These are phyloP conservation scores for Tamandua tetradactyla DNA, from an alignment of 2,797 vertebrate species.

Conservation along the genomic window DNA sequence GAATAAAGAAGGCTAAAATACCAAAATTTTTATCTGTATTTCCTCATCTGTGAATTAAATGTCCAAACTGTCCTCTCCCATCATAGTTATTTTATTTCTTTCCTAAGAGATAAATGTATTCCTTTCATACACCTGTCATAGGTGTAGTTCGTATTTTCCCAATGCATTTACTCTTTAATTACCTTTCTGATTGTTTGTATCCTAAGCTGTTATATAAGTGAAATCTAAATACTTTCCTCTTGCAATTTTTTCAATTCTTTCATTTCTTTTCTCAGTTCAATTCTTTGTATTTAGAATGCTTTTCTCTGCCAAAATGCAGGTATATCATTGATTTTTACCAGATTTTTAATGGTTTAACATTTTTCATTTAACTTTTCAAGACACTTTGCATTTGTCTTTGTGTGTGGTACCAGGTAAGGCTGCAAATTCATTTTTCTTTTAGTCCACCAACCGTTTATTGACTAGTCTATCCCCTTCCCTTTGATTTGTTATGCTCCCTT, in stretches of 20 bases:
- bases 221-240: conserved; percentile 22
- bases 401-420: no score
- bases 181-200: not conserved
- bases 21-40: no score
- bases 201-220: not conserved
- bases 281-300: not conserved
- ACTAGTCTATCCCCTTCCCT: no score
- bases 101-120: not conserved
- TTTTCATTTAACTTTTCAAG: conserved; percentile 8
- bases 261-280: no score
- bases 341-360: not conserved
- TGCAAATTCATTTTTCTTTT: no score
- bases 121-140: not conserved
- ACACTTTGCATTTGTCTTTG: conserved; percentile 20
- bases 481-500: no score
- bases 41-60: no score
- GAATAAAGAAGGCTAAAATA: no score
- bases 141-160: not conserved
- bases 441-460: no score
- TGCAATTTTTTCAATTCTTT: not conserved
- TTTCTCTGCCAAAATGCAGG: not conserved
- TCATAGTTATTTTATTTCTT: not conserved
- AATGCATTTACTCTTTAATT: not conserved
- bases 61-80: no score
- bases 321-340: not conserved